Evolutionary conservation across 1,140 invertebrate species (phyloP).

Genomic region (Macrotrachela quadricornifera): DNA sequence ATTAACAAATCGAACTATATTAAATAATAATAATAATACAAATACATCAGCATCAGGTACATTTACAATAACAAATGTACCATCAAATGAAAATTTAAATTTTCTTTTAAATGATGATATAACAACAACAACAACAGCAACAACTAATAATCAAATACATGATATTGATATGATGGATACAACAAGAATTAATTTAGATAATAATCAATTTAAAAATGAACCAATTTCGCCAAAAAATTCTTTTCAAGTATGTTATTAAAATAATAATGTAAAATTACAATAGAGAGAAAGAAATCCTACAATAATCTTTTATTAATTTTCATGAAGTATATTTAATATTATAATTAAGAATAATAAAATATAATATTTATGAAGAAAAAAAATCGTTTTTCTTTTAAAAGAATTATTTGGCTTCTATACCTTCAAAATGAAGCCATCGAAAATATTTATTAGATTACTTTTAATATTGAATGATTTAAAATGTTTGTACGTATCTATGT

Average conservation of each 20-base stretch:
- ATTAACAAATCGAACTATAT: neutral
- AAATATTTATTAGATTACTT: too few species aligned
- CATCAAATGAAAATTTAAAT: neutral
- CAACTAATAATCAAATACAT: neutral
- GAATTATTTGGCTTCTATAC: too few species aligned
- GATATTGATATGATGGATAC: neutral
- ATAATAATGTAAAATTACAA: neutral
- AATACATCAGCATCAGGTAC: neutral
- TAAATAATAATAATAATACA: neutral
- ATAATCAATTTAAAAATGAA: neutral
- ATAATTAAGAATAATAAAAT: too few species aligned
- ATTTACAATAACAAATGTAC: neutral
- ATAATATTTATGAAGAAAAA: too few species aligned
- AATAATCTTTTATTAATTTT: too few species aligned
- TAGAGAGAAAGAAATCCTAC: too few species aligned
- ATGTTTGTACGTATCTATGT: too few species aligned
- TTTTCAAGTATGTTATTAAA: conserved; percentile 11
- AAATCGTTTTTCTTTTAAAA: too few species aligned
- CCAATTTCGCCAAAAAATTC: neutral
- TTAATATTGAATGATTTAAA: too few species aligned
- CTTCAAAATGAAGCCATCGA: too few species aligned
- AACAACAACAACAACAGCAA: neutral
- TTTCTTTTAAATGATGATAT: neutral
- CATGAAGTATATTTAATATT: too few species aligned
- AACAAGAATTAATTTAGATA: neutral